Evolutionary conservation across 53 echinoderm and acorn worm genomes (phyloP).

Genomic region (Stichopus horrens): DNA sequence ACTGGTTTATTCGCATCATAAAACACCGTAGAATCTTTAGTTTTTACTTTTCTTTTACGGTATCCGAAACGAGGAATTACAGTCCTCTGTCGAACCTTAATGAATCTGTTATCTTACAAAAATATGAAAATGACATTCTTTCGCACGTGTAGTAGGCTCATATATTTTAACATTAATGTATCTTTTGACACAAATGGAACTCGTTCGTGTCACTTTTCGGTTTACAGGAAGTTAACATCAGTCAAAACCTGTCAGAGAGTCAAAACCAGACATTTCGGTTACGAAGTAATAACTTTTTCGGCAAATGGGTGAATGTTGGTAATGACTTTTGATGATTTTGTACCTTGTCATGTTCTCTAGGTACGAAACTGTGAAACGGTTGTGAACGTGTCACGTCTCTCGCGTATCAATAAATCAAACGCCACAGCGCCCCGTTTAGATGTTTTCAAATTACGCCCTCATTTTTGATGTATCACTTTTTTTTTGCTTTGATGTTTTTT

Average conservation of each 20-base stretch:
- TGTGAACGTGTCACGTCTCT: not conserved
- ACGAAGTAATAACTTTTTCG: not conserved
- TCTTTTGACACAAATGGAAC: constrained; percentile 5
- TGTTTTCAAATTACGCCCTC: not conserved
- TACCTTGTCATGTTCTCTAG: not conserved
- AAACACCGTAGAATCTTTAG: not conserved
- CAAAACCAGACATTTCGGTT: not conserved
- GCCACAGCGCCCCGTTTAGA: not conserved
- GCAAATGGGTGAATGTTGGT: not conserved
- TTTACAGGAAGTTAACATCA: not conserved
- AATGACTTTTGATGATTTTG: not conserved
- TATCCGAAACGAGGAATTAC: too few species aligned
- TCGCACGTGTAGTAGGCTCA: not conserved
- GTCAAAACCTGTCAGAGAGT: not conserved
- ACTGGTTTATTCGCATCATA: constrained; percentile 25
- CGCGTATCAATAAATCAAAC: not conserved
- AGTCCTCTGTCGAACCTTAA: not conserved
- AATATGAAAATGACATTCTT: constrained; percentile 20
- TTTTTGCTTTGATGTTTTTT: too few species aligned
- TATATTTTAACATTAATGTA: not conserved
- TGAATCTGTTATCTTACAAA: constrained; percentile 17
- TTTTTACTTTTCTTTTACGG: too few species aligned
- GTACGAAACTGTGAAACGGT: not conserved
- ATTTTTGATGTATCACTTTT: too few species aligned
- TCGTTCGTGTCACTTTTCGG: not conserved